Base-by-base conservation (phyloP, 2,797 vertebrate genomes). In the Mallotus villosus region DNA sequence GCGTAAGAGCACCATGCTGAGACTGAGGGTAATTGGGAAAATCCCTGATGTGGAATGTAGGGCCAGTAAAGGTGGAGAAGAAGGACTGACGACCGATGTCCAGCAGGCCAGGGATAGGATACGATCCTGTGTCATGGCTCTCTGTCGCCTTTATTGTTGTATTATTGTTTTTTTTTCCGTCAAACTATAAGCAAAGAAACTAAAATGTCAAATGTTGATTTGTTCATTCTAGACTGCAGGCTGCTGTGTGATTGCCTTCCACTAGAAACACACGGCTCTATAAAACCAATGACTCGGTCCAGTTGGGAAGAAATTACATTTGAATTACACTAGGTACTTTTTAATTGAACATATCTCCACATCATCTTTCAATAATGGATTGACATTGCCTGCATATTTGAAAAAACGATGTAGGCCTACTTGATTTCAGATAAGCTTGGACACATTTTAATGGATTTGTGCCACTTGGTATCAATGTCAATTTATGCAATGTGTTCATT, bases 21-120 rank as follows among this genome's bases (percentile, higher is more conserved):
- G 37, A 25, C 53, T 22, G 17, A 32, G 46, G n/a, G 41, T 67
- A 37, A 60, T 49, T 67, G 57, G 61, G 49, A 24, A 75, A 66
- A 37, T 51, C 62, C 60, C n/a, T 63, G 19, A 49, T 67, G 59
- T 57, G 57, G 53, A 73, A 19, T 60, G 68, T 77, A 62, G 64
- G 60, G 21, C 53, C 41, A 2, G 41, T 12, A 46, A 46, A 46
- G 41, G 41, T 46, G 55, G 41, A n/a, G 70, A 49, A 73, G 72
- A 74, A 79, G 21, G 6, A 65, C n/a, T 49, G 37, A 65, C 22
- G 17, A 29, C 29, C 37, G 25, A n/a, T 8, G 41, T 12, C 41
- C 12, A 46, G 12, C 41, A 11, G 41, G 41, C 41, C 12, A 14
- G 41, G 41, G 41, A 46, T 12, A 14, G 11, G 1, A 46, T 12